A percentile compares a stretch with the other conserved stretches of the same genome.
These are phyloP conservation scores for Gila orcuttii DNA, from an alignment of 2,113 vertebrate genomes.

Conservation along the genomic window DNA sequence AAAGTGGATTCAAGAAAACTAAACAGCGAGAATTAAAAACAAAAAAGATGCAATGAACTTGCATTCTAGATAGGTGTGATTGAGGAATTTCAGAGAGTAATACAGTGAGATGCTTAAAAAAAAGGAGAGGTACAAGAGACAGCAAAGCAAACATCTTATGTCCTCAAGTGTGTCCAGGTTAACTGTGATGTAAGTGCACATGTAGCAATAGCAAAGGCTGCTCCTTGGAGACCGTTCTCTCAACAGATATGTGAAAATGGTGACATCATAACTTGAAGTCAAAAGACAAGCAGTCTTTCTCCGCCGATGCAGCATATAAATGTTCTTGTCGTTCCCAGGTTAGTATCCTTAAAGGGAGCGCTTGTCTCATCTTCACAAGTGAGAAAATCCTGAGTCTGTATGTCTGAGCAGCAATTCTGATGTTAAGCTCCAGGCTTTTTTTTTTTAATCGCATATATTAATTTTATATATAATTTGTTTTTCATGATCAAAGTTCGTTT, in stretches of 20 bases:
- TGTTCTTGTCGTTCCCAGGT: constrained; percentile 56
- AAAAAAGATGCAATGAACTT: constrained; percentile 60
- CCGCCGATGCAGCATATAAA: constrained; percentile 50
- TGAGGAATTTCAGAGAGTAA: constrained; percentile 45
- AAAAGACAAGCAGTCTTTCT: constrained; percentile 53
- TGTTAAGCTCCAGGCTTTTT: constrained; percentile 88
- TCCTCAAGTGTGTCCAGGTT: constrained; percentile 80
- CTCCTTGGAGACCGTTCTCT: constrained; percentile 29
- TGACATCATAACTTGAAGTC: constrained; percentile 69
- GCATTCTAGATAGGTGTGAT: constrained; percentile 52
- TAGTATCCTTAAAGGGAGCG: constrained; percentile 55
- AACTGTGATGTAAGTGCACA: constrained; percentile 64
- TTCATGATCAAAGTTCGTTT: constrained; percentile 56
- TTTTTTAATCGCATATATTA: constrained; percentile 76
- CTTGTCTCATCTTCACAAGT: constrained; percentile 68
- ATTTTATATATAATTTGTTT: constrained; percentile 77
- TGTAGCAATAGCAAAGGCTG: constrained; percentile 43
- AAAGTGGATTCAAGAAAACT: constrained; percentile 60
- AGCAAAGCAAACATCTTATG: constrained; percentile 58
- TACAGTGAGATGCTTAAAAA: constrained; percentile 42
- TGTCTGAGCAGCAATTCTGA: constrained; percentile 97
- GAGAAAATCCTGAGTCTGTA: constrained; percentile 92
- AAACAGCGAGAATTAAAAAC: constrained; percentile 53
- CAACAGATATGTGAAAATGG: constrained; percentile 62
- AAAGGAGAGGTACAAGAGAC: not conserved